These are phyloP conservation scores for Acipenser ruthenus DNA, from an alignment of 2,797 vertebrate species.

Conservation along the genomic window DNA sequence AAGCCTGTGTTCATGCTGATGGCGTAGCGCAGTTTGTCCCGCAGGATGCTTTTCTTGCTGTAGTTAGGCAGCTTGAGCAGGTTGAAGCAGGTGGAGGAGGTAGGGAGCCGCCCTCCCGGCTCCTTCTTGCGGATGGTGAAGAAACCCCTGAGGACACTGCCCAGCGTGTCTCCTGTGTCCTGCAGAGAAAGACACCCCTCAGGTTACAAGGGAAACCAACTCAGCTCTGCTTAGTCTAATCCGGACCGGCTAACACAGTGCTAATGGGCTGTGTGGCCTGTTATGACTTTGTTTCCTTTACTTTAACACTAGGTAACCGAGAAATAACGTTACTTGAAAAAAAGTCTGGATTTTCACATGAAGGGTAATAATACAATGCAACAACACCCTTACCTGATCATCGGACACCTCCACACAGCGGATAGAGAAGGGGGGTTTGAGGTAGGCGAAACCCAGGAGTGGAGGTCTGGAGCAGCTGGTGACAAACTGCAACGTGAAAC, in stretches of 20 bases:
- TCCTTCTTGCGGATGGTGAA: constrained; percentile 97
- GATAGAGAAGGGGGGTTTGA: constrained; percentile 98
- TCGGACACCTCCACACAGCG: constrained; percentile 97
- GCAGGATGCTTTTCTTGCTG: constrained; percentile 92
- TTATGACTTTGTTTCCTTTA: no score
- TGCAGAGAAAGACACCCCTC: constrained; percentile 34
- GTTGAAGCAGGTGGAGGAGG: constrained; percentile 97
- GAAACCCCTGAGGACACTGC: constrained; percentile 90
- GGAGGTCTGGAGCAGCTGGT: constrained; percentile 96
- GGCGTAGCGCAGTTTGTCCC: constrained; percentile 95
- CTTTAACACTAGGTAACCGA: no score
- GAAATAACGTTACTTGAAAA: no score
- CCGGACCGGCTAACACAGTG: no score
- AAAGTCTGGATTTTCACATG: no score
- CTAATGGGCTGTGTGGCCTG: no score
- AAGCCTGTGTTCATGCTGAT: constrained; percentile 99
- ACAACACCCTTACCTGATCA: constrained; percentile 72
- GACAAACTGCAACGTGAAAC: constrained; percentile 68
- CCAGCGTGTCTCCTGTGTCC: constrained; percentile 96
- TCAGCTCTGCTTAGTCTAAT: no score
- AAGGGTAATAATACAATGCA: no score
- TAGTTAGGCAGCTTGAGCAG: constrained; percentile 98
- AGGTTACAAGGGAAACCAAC: background rate
- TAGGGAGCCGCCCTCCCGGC: constrained; percentile 89
- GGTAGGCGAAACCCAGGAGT: constrained; percentile 94